These are phyloP conservation scores for Dasypolia templi DNA, from an alignment of 2,888 invertebrate genomes.

Conservation along the genomic window DNA sequence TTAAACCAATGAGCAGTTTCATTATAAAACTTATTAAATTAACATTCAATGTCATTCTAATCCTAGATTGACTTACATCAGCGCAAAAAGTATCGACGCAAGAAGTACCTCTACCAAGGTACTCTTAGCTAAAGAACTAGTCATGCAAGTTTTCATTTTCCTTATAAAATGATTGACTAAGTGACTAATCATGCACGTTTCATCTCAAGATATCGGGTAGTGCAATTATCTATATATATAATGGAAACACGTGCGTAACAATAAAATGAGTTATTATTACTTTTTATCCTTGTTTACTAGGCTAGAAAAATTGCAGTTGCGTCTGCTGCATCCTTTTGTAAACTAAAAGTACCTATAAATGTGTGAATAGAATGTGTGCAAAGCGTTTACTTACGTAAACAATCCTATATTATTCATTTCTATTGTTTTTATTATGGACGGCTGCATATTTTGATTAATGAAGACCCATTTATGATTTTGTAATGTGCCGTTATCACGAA, in stretches of 20 bases:
- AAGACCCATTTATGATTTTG: neutral
- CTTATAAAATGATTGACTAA: constrained; percentile 5
- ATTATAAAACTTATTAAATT: neutral
- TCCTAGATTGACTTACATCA: neutral
- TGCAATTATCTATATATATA: neutral
- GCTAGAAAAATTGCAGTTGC: neutral
- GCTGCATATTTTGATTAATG: neutral
- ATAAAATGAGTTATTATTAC: neutral
- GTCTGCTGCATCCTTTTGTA: neutral
- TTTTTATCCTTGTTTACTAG: constrained; percentile 11
- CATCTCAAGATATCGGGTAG: too few relatives aligned
- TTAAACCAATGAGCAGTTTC: neutral
- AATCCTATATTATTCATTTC: neutral
- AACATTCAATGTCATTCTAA: constrained; percentile 14
- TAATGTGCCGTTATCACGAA: neutral
- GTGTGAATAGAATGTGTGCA: neutral
- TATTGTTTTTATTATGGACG: neutral
- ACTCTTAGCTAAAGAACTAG: neutral
- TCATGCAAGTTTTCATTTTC: constrained; percentile 27
- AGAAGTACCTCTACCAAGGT: neutral
- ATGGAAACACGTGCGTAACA: neutral
- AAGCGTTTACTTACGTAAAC: neutral
- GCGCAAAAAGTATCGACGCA: constrained; percentile 15
- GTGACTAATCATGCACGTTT: neutral
- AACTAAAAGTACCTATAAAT: neutral